Percentiles rank a stretch among this genome's conserved stretches.
phyloP scores from a whole-genome alignment of 1,140 invertebrate species.

The Antheraea mylitta region DNA sequence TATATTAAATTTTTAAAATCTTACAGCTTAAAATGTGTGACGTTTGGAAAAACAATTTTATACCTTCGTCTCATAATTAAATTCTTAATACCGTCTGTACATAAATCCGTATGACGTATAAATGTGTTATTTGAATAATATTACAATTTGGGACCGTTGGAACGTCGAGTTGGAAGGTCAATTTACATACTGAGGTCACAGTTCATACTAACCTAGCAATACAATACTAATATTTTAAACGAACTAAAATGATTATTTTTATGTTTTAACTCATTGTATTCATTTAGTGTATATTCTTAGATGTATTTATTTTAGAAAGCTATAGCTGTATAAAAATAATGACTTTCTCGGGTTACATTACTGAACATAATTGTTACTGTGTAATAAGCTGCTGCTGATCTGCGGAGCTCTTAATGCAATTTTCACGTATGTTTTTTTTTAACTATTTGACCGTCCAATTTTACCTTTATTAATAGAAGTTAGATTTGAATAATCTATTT shows the following conservation, averaged over 20 bases:
- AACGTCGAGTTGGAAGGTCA: constrained; percentile 29
- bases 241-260: no score
- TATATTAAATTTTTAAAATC: background rate
- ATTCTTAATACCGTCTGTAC: constrained; percentile 36
- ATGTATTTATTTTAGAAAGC: no score
- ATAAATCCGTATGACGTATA: constrained; percentile 50
- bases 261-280: no score
- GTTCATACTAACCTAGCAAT: background rate
- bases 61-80: constrained; percentile 36
- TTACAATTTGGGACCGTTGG: constrained; percentile 49
- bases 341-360: no score
- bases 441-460: constrained; percentile 37
- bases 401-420: constrained; percentile 36
- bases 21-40: constrained; percentile 3
- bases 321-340: no score
- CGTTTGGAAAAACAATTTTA: constrained; percentile 21
- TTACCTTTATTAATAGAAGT: no score
- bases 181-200: constrained; percentile 41
- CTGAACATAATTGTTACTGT: background rate
- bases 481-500: no score
- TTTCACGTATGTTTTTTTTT: constrained; percentile 50
- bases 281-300: no score
- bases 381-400: constrained; percentile 27
- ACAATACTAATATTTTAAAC: background rate
- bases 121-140: constrained; percentile 56